Base-by-base conservation (phyloP, 2,113 vertebrate genomes). In the Dascyllus trimaculatus region DNA sequence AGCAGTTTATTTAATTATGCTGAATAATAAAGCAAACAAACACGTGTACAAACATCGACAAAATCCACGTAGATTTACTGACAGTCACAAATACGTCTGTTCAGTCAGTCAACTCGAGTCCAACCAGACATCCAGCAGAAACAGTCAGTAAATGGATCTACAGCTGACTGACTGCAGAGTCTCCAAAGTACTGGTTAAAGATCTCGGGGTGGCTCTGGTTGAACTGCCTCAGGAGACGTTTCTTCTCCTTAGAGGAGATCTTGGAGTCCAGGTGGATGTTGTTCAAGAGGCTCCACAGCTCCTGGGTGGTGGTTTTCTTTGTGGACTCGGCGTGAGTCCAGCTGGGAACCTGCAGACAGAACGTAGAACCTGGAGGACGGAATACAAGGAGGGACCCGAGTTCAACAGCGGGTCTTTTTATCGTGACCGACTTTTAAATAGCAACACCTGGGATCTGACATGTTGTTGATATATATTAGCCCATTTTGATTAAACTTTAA, bases 101-200 rank as follows among this genome's bases (percentile, higher is more conserved):
- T 29, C 4, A 4, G 6, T 26, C 1, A 2, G 11, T 48, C 4
- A 25, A 19, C 18, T 46, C 21, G 38, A 35, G 24, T 46, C 56
- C 4, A 35, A 43, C 13, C 40, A 43, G 14, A 43, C 15, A 4
- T 14, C 15, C 4, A 14, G 13, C 40, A 9, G 1, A 35, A 35
- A 35, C 32, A 4, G 4, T 29, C 29, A 29, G 29, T 1, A 35
- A 8, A 94, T 87, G 49, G 25, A 54, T 38, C 76, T 88, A 92
- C n/a, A 91, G 67, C 60, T 86, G 35, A 14, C 51, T 29, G 10
- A 78, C 24, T 15, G 84, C 85, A 72, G 88, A 81, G 59, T 92
- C 87, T 15, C 96, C 96, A 94, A 98, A 99, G 94, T 97, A 99
- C 73, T 98, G 95, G 85, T 93, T 93, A 87, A 98, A 99, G 84